Evolutionary conservation across 2,888 invertebrate genomes (phyloP), one percentile per base, ranked within the genome.

Genomic region (Syritta pipiens): DNA sequence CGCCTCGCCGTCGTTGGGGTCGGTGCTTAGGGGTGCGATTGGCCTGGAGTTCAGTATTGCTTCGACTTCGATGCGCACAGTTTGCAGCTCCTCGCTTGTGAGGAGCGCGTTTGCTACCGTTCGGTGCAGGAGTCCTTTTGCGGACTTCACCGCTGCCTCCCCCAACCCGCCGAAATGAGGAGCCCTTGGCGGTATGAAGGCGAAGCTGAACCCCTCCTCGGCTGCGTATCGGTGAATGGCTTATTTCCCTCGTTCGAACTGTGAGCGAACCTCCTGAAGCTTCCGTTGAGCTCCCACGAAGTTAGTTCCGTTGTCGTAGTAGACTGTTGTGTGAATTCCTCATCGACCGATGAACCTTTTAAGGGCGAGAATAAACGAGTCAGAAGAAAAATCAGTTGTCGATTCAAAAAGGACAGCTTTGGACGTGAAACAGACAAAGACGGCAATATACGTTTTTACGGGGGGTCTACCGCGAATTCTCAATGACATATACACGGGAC

Each of bases 381-480:
- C n/a, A n/a, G n/a, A n/a, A n/a, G n/a, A n/a, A n/a, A n/a, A n/a
- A n/a, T 72, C 63, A 1, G 62, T 60, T 1, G 59, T 62, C n/a
- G n/a, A n/a, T n/a, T n/a, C 44, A 7, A 68, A 55, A 42, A 59
- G 53, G n/a, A 74, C 72, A 1, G 69, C 65, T 4, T 75, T 65
- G 3, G 57, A 67, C 10, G 63, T 40, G 4, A 81, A 26, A 6
- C 74, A 69, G 9, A 81, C 48, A 26, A 76, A 76, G 12, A 71
- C 65, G 3, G 62, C 57, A 17, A 71, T 55, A 37, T 76, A 76
- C 7, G 71, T 62, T 60, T 77, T 74, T 14, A 63, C 46, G 3
- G 68, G 68, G 22, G 40, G 53, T 28, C 67, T 72, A 7, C 69
- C 77, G n/a, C 81, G 63, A 19, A 81, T 81, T n/a, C 42, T 44